Base-by-base conservation (phyloP, 2,113 vertebrate species). In the Procavia capensis region DNA sequence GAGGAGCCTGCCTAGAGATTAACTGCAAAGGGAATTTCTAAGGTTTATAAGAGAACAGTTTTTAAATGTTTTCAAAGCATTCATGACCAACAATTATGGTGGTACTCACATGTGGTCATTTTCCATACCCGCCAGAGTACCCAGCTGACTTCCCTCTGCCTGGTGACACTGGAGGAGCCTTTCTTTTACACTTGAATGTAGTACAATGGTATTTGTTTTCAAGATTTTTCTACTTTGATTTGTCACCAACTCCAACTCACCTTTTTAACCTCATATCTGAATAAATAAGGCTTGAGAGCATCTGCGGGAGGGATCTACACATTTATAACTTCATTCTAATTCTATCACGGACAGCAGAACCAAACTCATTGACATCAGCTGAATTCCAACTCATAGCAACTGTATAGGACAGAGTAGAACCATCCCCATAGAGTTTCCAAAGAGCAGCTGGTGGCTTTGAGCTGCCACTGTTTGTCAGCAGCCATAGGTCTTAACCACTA, bases 251-350 rank as follows among this genome's bases (percentile, higher is more conserved):
- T 81, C 82, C 66, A 34, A 85, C 9, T 90, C 5, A 54, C 9
- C 19, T 66, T 61, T 47, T 47, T 68, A 68, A 95, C 25, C 57
- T 89, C 34, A 29, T 17, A 25, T 85, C 61, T 85, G 85, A 76
- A 81, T 70, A 43, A 78, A 41, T 36, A 74, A 59, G 9, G 4
- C 86, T 91, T 47, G 85, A 61, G 45, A 68, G 27, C 76, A 45
- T 85, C 57, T 83, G 36, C 36, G 45, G 24, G 20, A 80, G 16
- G 36, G 34, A 74, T 16, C 36, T 25, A 45, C 31, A 31, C 50
- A 72, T 76, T 91, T 78, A 91, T 43, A 75, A 22, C 34, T 87
- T 94, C 61, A 5, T 78, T 92, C 74, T 79, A 85, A 82, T 66
- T 75, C 20, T 74, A 83, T 78, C 47, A 61, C 3, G 6, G 9